Evolutionary conservation across 2,797 vertebrate species (phyloP).

Genomic region (Chiloscyllium punctatum): DNA sequence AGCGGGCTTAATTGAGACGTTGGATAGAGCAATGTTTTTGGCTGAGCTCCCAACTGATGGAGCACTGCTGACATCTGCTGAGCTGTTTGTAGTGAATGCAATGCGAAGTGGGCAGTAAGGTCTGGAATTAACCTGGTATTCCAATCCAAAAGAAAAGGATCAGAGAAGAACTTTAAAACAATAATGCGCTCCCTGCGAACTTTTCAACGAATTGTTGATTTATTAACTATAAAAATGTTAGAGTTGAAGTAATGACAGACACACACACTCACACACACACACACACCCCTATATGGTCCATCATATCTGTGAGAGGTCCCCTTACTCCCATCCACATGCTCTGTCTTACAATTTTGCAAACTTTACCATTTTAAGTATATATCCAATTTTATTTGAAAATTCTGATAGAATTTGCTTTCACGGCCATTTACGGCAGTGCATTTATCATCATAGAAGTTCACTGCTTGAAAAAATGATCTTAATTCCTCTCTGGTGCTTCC

Average conservation of each 20-base stretch:
- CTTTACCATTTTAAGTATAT: background rate
- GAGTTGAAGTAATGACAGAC: too few species aligned
- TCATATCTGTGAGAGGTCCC: background rate
- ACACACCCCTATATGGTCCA: background rate
- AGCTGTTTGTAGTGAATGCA: background rate
- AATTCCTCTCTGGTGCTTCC: background rate
- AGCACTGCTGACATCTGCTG: background rate
- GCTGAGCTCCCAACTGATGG: background rate
- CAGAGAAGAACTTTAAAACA: background rate
- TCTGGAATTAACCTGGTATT: background rate
- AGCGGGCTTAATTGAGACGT: background rate
- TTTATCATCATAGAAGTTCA: background rate
- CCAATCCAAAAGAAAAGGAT: background rate
- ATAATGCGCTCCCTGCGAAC: background rate
- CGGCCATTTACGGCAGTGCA: too few species aligned
- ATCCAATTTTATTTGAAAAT: background rate
- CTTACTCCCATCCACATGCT: background rate
- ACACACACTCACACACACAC: too few species aligned
- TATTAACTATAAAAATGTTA: background rate
- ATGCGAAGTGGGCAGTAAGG: background rate
- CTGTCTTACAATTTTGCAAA: background rate
- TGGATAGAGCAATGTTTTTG: background rate
- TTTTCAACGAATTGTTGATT: background rate
- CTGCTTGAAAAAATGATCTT: background rate
- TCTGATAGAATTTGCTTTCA: background rate